These are phyloP conservation scores for Acromyrmex heyeri DNA, from an alignment of 1,140 invertebrate species.

Conservation along the genomic window DNA sequence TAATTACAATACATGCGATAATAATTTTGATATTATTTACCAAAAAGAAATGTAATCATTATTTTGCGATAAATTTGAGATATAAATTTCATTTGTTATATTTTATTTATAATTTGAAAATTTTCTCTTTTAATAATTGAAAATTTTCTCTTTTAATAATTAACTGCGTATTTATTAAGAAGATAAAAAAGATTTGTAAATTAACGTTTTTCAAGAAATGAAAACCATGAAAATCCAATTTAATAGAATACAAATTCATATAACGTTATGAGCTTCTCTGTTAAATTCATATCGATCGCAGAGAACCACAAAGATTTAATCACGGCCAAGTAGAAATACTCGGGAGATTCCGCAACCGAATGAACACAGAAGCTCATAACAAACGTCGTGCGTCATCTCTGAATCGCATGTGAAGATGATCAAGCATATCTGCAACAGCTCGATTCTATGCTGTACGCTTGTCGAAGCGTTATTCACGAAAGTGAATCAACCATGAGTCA, in stretches of 20 bases:
- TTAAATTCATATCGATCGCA: conserved; percentile 23
- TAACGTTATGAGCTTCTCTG: neutral
- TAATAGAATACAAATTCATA: neutral
- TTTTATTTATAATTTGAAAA: neutral
- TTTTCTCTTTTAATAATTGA: neutral
- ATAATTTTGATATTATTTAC: neutral
- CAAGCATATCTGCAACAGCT: conserved; percentile 43
- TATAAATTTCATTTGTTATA: conserved; percentile 1
- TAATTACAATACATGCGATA: neutral
- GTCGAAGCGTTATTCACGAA: conserved; percentile 42
- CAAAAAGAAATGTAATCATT: neutral
- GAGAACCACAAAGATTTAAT: conserved; percentile 19
- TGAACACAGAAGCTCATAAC: neutral
- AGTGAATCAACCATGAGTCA: conserved; percentile 58
- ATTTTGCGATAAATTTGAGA: neutral
- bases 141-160: neutral
- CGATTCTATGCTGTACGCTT: conserved; percentile 7
- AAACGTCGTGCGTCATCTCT: conserved; percentile 30
- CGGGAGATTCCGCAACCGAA: neutral
- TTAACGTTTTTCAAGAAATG: neutral
- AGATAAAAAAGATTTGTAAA: neutral
- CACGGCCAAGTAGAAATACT: conserved; percentile 14
- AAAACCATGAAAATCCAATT: neutral
- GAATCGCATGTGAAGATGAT: conserved; percentile 39
- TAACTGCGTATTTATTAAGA: neutral